These are phyloP conservation scores for Parochlus steinenii DNA, from an alignment of 2,888 invertebrate species.

Conservation along the genomic window DNA sequence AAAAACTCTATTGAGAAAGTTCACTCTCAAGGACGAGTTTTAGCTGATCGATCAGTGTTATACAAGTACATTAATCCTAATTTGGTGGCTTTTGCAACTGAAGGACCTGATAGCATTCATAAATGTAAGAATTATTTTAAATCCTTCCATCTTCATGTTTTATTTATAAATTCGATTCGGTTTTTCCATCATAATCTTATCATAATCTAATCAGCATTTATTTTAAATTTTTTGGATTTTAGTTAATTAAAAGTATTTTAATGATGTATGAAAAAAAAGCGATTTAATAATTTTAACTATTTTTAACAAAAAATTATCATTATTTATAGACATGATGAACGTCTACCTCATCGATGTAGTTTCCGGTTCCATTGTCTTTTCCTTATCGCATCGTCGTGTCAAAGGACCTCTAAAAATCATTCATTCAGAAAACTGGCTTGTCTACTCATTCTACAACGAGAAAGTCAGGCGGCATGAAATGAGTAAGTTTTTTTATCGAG, in stretches of 20 bases:
- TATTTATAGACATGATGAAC: constrained; percentile 66
- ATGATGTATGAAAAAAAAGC: background rate
- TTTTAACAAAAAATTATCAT: constrained; percentile 1
- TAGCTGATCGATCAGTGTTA: constrained; percentile 88
- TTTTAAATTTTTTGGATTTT: constrained; percentile 9
- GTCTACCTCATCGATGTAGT: constrained; percentile 81
- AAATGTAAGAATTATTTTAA: constrained; percentile 40
- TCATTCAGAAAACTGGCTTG: constrained; percentile 94
- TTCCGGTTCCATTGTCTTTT: constrained; percentile 72
- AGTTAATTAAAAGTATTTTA: background rate
- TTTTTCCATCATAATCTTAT: constrained; percentile 3
- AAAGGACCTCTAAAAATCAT: constrained; percentile 72
- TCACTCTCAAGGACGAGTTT: constrained; percentile 88
- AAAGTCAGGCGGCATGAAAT: constrained; percentile 85
- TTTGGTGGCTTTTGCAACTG: constrained; percentile 69
- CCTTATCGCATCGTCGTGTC: constrained; percentile 70
- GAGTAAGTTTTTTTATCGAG: constrained; percentile 25
- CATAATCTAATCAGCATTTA: too few relatives aligned
- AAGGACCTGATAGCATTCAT: constrained; percentile 54
- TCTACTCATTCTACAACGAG: constrained; percentile 87
- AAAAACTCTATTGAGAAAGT: constrained; percentile 57
- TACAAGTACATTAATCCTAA: constrained; percentile 99
- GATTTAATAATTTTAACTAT: constrained; percentile 1
- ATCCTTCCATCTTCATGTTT: background rate
- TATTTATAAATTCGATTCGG: background rate